Evolutionary conservation across 2,888 invertebrate species (phyloP).

Genomic region (Acronicta leporina): DNA sequence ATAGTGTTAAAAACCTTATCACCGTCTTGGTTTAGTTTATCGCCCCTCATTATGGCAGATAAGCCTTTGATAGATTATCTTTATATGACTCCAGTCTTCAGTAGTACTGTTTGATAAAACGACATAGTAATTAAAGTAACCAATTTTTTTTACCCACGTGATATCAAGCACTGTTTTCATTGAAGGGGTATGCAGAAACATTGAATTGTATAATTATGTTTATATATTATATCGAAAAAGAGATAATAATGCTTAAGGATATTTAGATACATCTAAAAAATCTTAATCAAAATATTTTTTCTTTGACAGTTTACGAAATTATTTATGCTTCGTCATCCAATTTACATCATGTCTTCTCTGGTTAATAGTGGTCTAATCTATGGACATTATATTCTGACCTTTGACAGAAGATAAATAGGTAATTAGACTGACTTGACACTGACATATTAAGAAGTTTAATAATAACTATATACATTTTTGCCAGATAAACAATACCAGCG

Average conservation of each 20-base stretch:
- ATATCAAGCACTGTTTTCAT: neutral
- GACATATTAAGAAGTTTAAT: neutral
- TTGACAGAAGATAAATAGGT: conserved; percentile 14
- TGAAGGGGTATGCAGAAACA: too few relatives aligned
- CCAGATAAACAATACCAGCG: neutral
- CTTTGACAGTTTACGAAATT: too few relatives aligned
- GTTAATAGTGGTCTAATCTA: neutral
- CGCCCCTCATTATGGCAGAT: conserved; percentile 12
- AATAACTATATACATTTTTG: neutral
- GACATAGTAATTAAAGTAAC: conserved; percentile 9
- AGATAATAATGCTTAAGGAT: too few relatives aligned
- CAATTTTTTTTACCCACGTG: neutral
- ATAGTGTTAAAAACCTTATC: neutral
- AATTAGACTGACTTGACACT: neutral
- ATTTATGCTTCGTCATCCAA: too few relatives aligned
- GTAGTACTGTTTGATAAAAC: conserved; percentile 9
- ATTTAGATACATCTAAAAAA: too few relatives aligned
- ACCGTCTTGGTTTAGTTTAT: neutral
- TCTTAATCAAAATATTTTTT: too few relatives aligned
- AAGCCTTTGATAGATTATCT: conserved; percentile 22
- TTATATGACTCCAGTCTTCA: neutral
- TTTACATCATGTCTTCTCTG: too few relatives aligned
- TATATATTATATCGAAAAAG: too few relatives aligned
- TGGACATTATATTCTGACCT: conserved; percentile 13
- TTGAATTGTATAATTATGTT: too few relatives aligned